phyloP scores from a whole-genome alignment of 2,888 invertebrate genomes.

The Hyppa rectilinea region DNA sequence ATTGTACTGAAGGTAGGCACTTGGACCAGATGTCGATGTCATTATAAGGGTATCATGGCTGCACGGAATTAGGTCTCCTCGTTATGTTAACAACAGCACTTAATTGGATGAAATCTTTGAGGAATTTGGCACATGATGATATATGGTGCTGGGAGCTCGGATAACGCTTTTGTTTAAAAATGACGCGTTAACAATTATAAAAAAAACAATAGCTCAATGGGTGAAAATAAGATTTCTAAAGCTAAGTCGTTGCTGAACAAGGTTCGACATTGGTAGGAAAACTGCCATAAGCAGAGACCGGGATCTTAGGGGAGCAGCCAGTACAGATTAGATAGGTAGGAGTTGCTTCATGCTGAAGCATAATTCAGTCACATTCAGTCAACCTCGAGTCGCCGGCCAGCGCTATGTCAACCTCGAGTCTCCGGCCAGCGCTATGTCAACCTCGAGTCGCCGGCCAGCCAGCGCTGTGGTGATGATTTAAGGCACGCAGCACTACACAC shows the following conservation, averaged over 20 bases:
- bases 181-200: not conserved
- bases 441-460: no score
- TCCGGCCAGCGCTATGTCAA: not conserved
- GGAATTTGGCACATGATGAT: slow-evolving; percentile 54
- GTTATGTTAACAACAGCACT: slow-evolving; percentile 71
- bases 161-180: not conserved
- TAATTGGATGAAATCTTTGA: slow-evolving; percentile 63
- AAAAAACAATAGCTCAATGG: not conserved
- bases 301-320: not conserved
- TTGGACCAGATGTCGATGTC: slow-evolving; percentile 80
- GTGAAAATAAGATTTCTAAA: not conserved
- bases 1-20: slow-evolving; percentile 74
- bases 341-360: not conserved
- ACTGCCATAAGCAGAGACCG: not conserved
- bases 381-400: no score
- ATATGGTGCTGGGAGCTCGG: slow-evolving; percentile 22
- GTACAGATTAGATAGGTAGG: no score
- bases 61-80: slow-evolving; percentile 70
- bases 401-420: not conserved
- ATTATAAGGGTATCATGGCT: slow-evolving; percentile 73
- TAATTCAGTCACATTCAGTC: not conserved
- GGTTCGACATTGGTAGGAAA: no score
- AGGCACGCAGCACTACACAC: no score
- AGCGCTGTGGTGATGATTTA: slow-evolving; percentile 15
- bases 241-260: not conserved